Evolutionary conservation across 2,797 vertebrate genomes (phyloP).

Genomic region (Diglossa cyanea): DNA sequence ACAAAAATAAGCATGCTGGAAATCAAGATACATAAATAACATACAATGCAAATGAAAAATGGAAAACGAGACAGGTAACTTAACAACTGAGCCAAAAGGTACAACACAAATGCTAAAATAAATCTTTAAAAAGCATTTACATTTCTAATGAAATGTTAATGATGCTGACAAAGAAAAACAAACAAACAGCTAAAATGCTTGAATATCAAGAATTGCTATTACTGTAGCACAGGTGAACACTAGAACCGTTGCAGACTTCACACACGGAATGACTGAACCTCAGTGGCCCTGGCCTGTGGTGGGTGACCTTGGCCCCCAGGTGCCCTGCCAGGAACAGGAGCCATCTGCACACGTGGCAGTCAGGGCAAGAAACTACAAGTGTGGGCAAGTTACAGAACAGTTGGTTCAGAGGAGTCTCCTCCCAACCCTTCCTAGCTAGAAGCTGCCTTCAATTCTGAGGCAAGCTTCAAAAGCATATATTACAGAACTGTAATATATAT

Average conservation of each 20-base stretch:
- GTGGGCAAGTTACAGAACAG: not conserved
- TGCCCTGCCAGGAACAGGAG: not conserved
- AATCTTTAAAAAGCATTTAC: slow-evolving; percentile 75
- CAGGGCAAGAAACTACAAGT: not conserved
- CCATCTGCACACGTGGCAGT: not conserved
- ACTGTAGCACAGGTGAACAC: slow-evolving; percentile 67
- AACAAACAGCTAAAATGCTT: slow-evolving; percentile 76
- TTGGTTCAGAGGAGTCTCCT: not conserved
- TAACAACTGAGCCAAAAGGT: slow-evolving; percentile 70
- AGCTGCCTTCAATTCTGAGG: slow-evolving; percentile 2
- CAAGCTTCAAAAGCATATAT: slow-evolving; percentile 13
- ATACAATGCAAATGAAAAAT: slow-evolving; percentile 79
- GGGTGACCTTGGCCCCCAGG: accelerated
- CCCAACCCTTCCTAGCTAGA: not conserved
- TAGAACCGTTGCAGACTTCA: slow-evolving; percentile 62
- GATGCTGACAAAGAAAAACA: slow-evolving; percentile 64
- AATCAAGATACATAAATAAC: slow-evolving; percentile 80
- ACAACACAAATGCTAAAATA: slow-evolving; percentile 76
- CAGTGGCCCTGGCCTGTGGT: accelerated
- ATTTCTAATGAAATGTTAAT: slow-evolving; percentile 81
- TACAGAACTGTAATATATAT: slow-evolving; percentile 29
- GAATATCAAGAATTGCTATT: slow-evolving; percentile 79
- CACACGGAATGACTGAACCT: not conserved
- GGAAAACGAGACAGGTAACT: slow-evolving; percentile 65
- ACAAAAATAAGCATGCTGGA: slow-evolving; percentile 78